phyloP scores from a whole-genome alignment of 37 sponge, comb jelly and placozoan species.

The Petrosia ficiformis region DNA sequence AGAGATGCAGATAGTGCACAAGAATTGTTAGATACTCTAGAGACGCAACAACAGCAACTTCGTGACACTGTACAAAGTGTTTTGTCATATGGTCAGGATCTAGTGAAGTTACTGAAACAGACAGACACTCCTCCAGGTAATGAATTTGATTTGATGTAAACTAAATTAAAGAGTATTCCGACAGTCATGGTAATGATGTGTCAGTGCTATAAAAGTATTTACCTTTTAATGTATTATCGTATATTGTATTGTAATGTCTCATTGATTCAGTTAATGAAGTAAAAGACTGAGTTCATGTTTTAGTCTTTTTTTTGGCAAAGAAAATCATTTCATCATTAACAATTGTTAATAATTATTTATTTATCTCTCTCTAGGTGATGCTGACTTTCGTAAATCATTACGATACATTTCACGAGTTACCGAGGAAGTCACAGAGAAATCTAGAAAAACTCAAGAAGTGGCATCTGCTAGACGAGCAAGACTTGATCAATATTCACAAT shows the following conservation, averaged over 20 bases:
- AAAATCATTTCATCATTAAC: background rate
- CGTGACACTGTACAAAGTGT: background rate
- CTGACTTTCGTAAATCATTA: background rate
- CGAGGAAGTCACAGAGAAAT: conserved; percentile 35
- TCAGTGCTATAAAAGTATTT: no score
- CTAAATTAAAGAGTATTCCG: no score
- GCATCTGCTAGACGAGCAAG: conserved; percentile 47
- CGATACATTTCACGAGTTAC: conserved; percentile 27
- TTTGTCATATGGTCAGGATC: background rate
- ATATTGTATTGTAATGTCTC: no score
- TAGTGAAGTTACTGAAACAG: background rate
- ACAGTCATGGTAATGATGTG: no score
- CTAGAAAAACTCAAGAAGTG: conserved; percentile 37
- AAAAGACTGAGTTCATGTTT: no score
- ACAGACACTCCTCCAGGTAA: background rate
- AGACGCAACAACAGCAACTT: background rate
- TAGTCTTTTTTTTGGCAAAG: no score
- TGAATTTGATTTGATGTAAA: background rate
- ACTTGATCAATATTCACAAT: conserved; percentile 58
- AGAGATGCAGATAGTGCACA: background rate
- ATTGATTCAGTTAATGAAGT: no score
- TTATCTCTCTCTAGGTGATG: conserved; percentile 1
- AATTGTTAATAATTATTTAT: background rate
- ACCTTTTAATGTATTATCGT: no score
- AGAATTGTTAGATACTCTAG: background rate